Conservation (phyloP, 2,113 vertebrate genomes). For the Castor canadensis region DNA sequence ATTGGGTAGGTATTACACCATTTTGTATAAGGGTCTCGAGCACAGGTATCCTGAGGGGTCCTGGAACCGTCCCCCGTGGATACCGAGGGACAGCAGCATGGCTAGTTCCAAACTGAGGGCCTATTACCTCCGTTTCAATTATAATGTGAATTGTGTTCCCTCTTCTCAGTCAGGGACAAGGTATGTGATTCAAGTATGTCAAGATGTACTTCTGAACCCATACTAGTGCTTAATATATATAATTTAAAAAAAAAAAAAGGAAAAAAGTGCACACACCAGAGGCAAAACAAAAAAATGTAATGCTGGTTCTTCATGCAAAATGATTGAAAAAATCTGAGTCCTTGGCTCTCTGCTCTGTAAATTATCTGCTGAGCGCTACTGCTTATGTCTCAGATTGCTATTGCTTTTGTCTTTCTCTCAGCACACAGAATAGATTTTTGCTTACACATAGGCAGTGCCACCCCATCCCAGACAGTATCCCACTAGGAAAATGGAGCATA, state of each 20-base stretch:
- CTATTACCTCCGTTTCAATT: neutral
- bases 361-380: neutral
- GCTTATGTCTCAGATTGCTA: neutral
- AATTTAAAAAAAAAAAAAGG: neutral
- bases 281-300: neutral
- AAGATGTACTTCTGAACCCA: neutral
- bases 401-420: neutral
- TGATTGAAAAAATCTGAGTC: neutral
- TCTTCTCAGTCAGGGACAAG: neutral
- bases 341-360: slow-evolving; percentile 7
- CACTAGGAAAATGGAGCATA: slow-evolving; percentile 57
- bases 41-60: neutral
- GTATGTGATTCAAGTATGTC: neutral
- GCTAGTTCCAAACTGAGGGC: neutral
- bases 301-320: neutral
- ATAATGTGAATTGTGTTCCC: neutral
- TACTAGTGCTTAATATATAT: neutral
- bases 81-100: neutral
- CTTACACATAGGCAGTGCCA: slow-evolving; percentile 20
- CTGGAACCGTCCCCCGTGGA: neutral
- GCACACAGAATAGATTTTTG: slow-evolving; percentile 35
- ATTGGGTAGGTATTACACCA: neutral
- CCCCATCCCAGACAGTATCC: slow-evolving; percentile 46
- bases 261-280: neutral
- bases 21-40: neutral